Evolutionary conservation across 53 echinoderm and acorn worm genomes (phyloP).

Genomic region (Echinometra lucunter): DNA sequence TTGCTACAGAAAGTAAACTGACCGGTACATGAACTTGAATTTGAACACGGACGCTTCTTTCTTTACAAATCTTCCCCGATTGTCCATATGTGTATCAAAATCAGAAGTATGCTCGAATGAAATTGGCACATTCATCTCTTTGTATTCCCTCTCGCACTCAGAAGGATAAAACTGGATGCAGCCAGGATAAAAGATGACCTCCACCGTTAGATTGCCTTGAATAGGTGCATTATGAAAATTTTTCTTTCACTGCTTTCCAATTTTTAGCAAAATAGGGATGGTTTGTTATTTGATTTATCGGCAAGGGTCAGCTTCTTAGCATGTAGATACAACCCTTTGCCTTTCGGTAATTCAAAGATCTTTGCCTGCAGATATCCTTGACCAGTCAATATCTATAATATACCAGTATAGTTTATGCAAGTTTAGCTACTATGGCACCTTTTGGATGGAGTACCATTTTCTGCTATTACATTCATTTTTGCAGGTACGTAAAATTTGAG

Average conservation of each 20-base stretch:
- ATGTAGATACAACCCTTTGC: not conserved
- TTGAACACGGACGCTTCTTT: conserved; percentile 19
- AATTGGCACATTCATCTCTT: conserved; percentile 10
- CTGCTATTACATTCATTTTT: not conserved
- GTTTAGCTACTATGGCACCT: not conserved
- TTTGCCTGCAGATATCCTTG: not conserved
- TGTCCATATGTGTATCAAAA: not conserved
- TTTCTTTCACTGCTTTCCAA: not conserved
- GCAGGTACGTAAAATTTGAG: no score
- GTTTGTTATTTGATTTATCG: not conserved
- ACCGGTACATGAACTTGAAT: conserved; percentile 14
- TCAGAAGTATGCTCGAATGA: not conserved
- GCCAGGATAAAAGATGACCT: not conserved
- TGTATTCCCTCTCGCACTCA: not conserved
- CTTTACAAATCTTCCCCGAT: not conserved
- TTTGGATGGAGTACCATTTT: not conserved
- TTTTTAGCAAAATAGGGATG: not conserved
- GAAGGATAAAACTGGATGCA: not conserved
- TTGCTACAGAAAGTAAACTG: conserved; percentile 25
- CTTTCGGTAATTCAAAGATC: not conserved
- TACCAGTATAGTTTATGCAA: not conserved
- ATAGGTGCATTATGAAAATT: not conserved
- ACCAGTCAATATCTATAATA: not conserved
- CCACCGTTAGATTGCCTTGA: not conserved
- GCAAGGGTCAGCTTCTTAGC: not conserved